Percentiles rank a stretch among this genome's conserved stretches.
These are phyloP conservation scores for Nyleta sp. DNA, from an alignment of 2,888 invertebrate genomes.

Conservation along the genomic window DNA sequence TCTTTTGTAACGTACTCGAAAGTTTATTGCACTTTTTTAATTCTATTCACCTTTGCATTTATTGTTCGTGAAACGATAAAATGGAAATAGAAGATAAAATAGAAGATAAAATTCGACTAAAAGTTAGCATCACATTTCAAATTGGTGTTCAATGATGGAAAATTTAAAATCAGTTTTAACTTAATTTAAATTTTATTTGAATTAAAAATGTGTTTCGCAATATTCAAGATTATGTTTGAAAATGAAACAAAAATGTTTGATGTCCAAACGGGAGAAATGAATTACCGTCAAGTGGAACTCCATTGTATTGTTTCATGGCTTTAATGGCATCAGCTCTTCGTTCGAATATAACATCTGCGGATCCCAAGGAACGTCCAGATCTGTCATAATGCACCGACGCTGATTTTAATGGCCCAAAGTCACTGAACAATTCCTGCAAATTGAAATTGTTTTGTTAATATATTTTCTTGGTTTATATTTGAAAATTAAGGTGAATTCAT, in stretches of 20 bases:
- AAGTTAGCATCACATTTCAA: too few species aligned
- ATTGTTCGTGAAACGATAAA: too few species aligned
- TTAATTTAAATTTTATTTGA: neutral
- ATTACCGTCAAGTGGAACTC: conserved; percentile 96
- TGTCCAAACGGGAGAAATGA: too few species aligned
- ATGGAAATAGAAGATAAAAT: too few species aligned
- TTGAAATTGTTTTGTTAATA: too few species aligned
- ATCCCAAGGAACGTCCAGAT: conserved; percentile 97
- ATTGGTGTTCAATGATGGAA: too few species aligned
- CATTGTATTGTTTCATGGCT: conserved; percentile 99
- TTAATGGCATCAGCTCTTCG: conserved; percentile 96
- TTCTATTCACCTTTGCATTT: too few species aligned
- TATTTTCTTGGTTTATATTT: neutral
- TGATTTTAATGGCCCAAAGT: conserved; percentile 97
- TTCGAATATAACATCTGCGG: conserved; percentile 98
- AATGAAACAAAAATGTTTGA: too few species aligned
- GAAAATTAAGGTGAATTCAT: too few species aligned
- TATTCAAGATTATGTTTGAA: conserved; percentile 24
- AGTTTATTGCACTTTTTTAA: too few species aligned
- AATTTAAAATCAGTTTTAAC: too few species aligned
- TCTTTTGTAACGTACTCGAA: conserved; percentile 21
- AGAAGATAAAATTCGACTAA: too few species aligned
- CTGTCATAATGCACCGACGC: conserved; percentile 98
- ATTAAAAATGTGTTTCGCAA: neutral
- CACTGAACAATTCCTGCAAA: conserved; percentile 93